These are phyloP conservation scores for Probaryconus sp. DNA, from an alignment of 1,140 invertebrate genomes.

Conservation along the genomic window DNA sequence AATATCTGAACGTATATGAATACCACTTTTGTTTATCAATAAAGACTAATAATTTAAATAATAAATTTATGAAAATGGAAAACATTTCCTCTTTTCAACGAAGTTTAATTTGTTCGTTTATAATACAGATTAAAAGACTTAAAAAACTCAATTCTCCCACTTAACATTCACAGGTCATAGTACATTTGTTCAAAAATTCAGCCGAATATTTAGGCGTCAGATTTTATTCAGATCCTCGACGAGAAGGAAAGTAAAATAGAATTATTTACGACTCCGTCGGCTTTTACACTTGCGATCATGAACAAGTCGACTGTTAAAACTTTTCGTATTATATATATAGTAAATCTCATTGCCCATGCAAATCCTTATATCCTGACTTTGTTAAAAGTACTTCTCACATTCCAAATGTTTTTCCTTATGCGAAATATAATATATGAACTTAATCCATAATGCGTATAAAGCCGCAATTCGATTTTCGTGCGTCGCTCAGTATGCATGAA, in stretches of 20 bases:
- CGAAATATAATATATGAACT: slow-evolving; percentile 11
- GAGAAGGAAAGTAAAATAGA: slow-evolving; percentile 63
- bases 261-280: slow-evolving; percentile 68
- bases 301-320: slow-evolving; percentile 62
- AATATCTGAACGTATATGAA: no score
- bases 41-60: no score
- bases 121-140: no score
- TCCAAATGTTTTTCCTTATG: slow-evolving; percentile 32
- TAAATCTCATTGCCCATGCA: slow-evolving; percentile 69
- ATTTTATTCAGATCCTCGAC: slow-evolving; percentile 1
- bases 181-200: no score
- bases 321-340: slow-evolving; percentile 68
- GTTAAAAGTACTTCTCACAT: slow-evolving; percentile 68
- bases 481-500: not conserved
- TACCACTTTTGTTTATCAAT: no score
- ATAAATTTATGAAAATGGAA: no score
- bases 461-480: no score
- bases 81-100: no score
- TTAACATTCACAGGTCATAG: no score
- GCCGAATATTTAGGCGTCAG: not conserved
- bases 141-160: no score
- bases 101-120: no score
- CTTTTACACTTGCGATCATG: slow-evolving; percentile 28
- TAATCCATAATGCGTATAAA: not conserved
- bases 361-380: slow-evolving; percentile 68